These are phyloP conservation scores for Lutjanus argentimaculatus DNA, from an alignment of 2,797 vertebrate genomes.

Conservation along the genomic window DNA sequence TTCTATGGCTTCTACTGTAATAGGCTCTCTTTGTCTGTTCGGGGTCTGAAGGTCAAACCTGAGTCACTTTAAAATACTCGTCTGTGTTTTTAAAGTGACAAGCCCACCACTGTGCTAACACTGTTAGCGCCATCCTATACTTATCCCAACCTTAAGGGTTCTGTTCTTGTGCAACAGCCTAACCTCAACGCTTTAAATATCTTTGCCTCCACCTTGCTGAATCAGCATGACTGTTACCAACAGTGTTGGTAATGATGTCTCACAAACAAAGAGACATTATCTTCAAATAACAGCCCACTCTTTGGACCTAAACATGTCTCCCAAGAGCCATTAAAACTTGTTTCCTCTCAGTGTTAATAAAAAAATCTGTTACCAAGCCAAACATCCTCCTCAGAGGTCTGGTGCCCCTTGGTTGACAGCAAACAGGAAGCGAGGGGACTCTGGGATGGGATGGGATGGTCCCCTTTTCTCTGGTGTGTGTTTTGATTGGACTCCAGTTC, in stretches of 20 bases:
- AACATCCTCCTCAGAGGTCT: constrained; percentile 63
- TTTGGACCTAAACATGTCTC: constrained; percentile 70
- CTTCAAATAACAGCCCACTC: constrained; percentile 66
- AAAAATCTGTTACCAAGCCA: constrained; percentile 68
- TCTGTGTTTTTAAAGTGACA: constrained; percentile 49
- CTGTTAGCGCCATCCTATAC: constrained; percentile 39
- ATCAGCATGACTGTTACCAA: constrained; percentile 35
- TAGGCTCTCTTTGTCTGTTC: constrained; percentile 34
- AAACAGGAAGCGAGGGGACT: constrained; percentile 70
- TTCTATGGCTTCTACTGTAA: constrained; percentile 17
- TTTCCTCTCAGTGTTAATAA: constrained; percentile 71
- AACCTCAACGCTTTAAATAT: constrained; percentile 53
- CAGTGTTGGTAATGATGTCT: constrained; percentile 36
- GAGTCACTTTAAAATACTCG: constrained; percentile 14
- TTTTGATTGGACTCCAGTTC: constrained; percentile 65
- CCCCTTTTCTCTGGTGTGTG: constrained; percentile 55
- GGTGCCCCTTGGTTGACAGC: constrained; percentile 55
- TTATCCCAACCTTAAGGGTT: constrained; percentile 39
- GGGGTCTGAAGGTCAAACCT: constrained; percentile 16
- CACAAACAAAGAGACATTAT: constrained; percentile 71
- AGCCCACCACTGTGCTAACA: constrained; percentile 36
- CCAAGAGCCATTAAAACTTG: constrained; percentile 62
- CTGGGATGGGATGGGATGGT: constrained; percentile 52
- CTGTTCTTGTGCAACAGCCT: constrained; percentile 41
- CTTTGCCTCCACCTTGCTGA: constrained; percentile 49